A percentile compares a stretch with the other conserved stretches of the same genome.
These are phyloP conservation scores for Cheumatopsyche charites DNA, from an alignment of 1,140 invertebrate genomes.

Conservation along the genomic window DNA sequence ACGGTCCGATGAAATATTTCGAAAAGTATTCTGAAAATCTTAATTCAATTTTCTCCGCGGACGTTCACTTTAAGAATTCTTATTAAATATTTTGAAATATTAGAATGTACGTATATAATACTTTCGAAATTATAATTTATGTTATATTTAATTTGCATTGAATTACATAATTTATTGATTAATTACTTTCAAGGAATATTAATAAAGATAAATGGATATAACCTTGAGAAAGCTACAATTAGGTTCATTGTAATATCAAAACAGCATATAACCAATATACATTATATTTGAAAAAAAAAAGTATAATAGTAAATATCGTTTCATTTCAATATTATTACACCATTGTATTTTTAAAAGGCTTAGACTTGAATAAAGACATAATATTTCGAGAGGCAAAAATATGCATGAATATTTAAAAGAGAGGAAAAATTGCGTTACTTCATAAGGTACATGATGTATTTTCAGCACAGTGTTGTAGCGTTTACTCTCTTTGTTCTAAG, in stretches of 20 bases:
- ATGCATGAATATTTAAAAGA: background rate
- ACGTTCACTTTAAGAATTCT: too few species aligned
- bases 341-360: background rate
- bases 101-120: too few species aligned
- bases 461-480: constrained; percentile 8
- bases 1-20: constrained; percentile 8
- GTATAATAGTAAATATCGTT: background rate
- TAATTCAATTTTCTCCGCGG: constrained; percentile 4
- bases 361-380: too few species aligned
- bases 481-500: constrained; percentile 14
- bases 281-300: background rate
- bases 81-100: too few species aligned
- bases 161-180: too few species aligned
- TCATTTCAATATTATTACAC: background rate
- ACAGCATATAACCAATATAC: too few species aligned
- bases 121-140: background rate
- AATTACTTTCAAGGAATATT: too few species aligned
- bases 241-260: too few species aligned
- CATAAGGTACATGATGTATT: background rate
- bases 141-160: too few species aligned
- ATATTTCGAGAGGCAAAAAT: background rate
- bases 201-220: constrained; percentile 6
- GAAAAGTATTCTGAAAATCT: constrained; percentile 23
- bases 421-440: too few species aligned
- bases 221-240: background rate